phyloP scores from a whole-genome alignment of 1,140 invertebrate species.

The Sipha flava region DNA sequence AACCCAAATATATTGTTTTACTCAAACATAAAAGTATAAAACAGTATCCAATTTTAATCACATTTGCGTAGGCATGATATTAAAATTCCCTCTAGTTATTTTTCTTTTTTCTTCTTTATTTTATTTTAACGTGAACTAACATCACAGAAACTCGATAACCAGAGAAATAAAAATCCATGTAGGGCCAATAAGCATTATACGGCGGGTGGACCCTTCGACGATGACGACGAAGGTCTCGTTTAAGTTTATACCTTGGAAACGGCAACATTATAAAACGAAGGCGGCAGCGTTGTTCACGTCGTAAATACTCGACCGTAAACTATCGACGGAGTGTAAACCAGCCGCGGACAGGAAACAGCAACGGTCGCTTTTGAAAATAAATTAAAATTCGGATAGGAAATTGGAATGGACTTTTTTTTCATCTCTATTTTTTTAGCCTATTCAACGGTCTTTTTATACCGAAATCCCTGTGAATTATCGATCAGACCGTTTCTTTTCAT shows the following conservation, averaged over 20 bases:
- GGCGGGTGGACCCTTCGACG: not conserved
- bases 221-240: not conserved
- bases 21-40: no score
- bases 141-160: not conserved
- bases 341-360: constrained; percentile 23
- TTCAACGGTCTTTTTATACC: constrained; percentile 14
- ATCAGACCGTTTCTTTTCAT: constrained; percentile 3
- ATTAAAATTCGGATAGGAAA: constrained; percentile 16
- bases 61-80: not conserved
- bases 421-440: not conserved
- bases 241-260: not conserved
- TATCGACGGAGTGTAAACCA: constrained; percentile 2
- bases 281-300: no score
- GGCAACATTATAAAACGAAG: constrained; percentile 11
- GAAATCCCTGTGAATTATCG: constrained; percentile 4
- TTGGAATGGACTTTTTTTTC: constrained; percentile 5
- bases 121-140: not conserved
- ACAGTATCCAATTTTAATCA: no score
- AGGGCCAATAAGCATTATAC: not conserved
- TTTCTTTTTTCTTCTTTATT: not conserved
- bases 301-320: constrained; percentile 20
- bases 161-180: not conserved
- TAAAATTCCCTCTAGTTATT: not conserved
- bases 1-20: no score
- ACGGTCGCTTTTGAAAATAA: constrained; percentile 18